Conservation (phyloP, 2,113 vertebrate genomes). For the Myrmophylax atrothorax region DNA sequence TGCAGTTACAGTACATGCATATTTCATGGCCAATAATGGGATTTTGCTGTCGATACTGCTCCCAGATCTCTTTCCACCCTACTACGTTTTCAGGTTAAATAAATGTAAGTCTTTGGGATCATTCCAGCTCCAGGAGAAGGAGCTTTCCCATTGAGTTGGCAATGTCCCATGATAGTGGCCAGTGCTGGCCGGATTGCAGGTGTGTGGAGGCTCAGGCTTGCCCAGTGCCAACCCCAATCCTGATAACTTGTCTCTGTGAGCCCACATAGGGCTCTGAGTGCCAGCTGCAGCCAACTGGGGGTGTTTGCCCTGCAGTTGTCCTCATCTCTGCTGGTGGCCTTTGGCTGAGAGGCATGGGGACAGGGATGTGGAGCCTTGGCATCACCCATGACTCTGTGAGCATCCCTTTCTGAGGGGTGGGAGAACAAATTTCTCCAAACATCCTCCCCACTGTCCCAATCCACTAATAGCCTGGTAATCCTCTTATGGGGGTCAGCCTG, state of each 20-base stretch:
- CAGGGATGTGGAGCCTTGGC: not conserved
- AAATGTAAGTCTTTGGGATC: not conserved
- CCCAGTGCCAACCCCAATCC: not conserved
- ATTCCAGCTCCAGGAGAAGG: not conserved
- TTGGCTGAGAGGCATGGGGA: not conserved
- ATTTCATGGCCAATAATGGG: constrained; percentile 60
- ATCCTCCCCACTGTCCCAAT: constrained; percentile 2
- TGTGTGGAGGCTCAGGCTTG: fast-evolving
- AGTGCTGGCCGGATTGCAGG: not conserved
- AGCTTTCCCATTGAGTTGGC: not conserved
- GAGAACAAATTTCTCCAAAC: constrained; percentile 18
- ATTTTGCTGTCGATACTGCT: constrained; percentile 28
- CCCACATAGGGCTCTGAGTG: fast-evolving
- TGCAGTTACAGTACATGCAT: not conserved
- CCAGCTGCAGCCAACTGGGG: not conserved
- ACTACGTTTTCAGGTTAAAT: constrained; percentile 47
- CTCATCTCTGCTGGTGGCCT: not conserved
- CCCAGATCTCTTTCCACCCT: constrained; percentile 3
- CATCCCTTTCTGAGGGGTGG: not conserved
- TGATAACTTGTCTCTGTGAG: fast-evolving
- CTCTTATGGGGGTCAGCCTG: constrained; percentile 34
- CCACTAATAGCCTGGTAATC: constrained; percentile 55
- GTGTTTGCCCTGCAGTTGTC: not conserved
- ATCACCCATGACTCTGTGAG: not conserved
- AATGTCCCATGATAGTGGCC: fast-evolving